phyloP scores from a whole-genome alignment of 2,888 invertebrate genomes.

The Hypsopygia costalis region DNA sequence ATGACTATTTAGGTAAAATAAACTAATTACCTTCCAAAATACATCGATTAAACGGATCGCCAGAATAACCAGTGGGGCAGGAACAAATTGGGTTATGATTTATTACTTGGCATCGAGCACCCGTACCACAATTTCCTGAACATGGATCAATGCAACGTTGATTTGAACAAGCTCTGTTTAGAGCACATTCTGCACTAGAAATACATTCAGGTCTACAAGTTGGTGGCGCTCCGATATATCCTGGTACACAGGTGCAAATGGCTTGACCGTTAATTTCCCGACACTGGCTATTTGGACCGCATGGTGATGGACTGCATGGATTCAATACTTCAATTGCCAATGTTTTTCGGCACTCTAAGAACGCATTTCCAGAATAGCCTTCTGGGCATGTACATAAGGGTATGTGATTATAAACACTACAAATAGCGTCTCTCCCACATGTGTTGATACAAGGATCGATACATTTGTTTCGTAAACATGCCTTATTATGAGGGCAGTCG shows the following conservation, averaged over 20 bases:
- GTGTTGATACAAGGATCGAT: slow-evolving; percentile 88
- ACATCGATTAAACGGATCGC: slow-evolving; percentile 87
- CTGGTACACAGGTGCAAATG: slow-evolving; percentile 84
- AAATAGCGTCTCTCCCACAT: slow-evolving; percentile 87
- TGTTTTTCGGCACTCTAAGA: slow-evolving; percentile 80
- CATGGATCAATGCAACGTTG: slow-evolving; percentile 88
- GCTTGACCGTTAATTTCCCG: slow-evolving; percentile 84
- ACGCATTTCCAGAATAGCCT: slow-evolving; percentile 86
- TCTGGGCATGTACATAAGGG: slow-evolving; percentile 81
- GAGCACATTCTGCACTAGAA: slow-evolving; percentile 84
- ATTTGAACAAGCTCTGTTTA: slow-evolving; percentile 84
- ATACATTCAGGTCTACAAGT: slow-evolving; percentile 87
- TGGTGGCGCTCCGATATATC: slow-evolving; percentile 86
- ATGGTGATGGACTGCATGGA: slow-evolving; percentile 86
- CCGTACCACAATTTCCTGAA: slow-evolving; percentile 85
- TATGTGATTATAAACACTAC: slow-evolving; percentile 84
- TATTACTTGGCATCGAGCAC: slow-evolving; percentile 85
- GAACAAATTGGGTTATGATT: slow-evolving; percentile 88
- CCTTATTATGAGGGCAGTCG: slow-evolving; percentile 85
- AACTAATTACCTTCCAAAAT: slow-evolving; percentile 77
- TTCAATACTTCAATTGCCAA: slow-evolving; percentile 58
- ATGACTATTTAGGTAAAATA: background rate
- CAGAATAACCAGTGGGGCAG: slow-evolving; percentile 83
- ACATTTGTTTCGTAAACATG: slow-evolving; percentile 88
- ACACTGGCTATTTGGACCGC: slow-evolving; percentile 87